Evolutionary conservation across 2,888 invertebrate genomes (phyloP).

Genomic region (Ptychoptera albimana): DNA sequence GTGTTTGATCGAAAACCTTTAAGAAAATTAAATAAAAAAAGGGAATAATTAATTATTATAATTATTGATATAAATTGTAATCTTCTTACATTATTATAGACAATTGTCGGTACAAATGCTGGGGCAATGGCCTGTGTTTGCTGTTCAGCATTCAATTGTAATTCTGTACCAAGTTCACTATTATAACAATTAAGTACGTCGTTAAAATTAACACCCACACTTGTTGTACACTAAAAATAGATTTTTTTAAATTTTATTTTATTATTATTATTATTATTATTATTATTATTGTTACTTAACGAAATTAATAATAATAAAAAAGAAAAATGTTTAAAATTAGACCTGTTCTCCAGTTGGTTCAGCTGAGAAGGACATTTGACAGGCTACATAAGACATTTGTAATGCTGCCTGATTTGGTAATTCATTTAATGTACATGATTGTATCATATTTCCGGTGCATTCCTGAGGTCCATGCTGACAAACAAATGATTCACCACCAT

Average conservation of each 20-base stretch:
- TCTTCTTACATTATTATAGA: conserved; percentile 33
- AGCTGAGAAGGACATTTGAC: conserved; percentile 34
- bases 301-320: too few relatives aligned
- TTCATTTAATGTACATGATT: conserved; percentile 38
- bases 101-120: conserved; percentile 35
- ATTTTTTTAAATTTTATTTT: too few relatives aligned
- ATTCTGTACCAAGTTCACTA: conserved; percentile 26
- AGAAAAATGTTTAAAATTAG: background rate
- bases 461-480: conserved; percentile 49
- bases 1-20: conserved; percentile 27
- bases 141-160: conserved; percentile 34
- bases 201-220: conserved; percentile 24
- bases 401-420: conserved; percentile 23
- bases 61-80: background rate
- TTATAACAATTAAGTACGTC: conserved; percentile 27
- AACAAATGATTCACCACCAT: conserved; percentile 30
- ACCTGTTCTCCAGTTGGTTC: conserved; percentile 25
- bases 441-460: conserved; percentile 44
- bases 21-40: conserved; percentile 11
- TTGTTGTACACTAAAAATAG: conserved; percentile 27
- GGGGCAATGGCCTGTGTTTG: conserved; percentile 25
- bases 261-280: conserved; percentile 1
- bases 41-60: background rate
- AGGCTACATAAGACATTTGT: conserved; percentile 34
- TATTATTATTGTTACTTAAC: background rate